These are phyloP conservation scores for Jordanella pulchra DNA, from an alignment of 2,797 vertebrate genomes.

Conservation along the genomic window DNA sequence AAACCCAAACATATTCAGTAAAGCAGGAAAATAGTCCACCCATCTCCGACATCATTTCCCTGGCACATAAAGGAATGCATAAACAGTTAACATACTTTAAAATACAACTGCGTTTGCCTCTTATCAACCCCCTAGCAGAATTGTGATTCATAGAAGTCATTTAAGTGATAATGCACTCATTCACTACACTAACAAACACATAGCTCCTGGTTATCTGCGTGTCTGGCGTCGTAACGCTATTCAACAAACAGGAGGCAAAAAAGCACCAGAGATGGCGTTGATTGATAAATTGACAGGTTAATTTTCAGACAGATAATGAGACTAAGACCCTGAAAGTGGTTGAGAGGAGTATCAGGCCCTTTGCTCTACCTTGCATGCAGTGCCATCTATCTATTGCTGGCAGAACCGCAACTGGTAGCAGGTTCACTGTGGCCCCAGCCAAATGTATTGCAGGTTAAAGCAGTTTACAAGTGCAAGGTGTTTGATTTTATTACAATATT, in stretches of 20 bases:
- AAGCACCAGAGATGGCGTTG: conserved; percentile 95
- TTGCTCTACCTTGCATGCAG: conserved; percentile 92
- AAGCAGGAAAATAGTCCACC: conserved; percentile 45
- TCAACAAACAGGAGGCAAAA: conserved; percentile 82
- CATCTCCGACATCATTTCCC: conserved; percentile 67
- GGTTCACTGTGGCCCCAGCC: conserved; percentile 59
- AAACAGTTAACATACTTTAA: conserved; percentile 72
- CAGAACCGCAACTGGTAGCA: conserved; percentile 83
- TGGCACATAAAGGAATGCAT: conserved; percentile 72
- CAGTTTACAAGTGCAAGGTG: conserved; percentile 38
- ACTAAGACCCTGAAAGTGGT: conserved; percentile 89
- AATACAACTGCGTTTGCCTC: conserved; percentile 77
- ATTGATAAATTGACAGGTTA: conserved; percentile 99
- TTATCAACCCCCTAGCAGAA: conserved; percentile 94
- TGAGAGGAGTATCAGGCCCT: conserved; percentile 68
- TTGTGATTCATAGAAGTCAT: conserved; percentile 99
- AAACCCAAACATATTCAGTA: conserved; percentile 38
- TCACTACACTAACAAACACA: conserved; percentile 95
- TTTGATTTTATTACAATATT: conserved; percentile 25
- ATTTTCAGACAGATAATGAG: conserved; percentile 99
- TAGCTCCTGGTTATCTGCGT: conserved; percentile 94
- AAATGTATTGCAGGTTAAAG: conserved; percentile 59
- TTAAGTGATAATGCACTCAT: conserved; percentile 99
- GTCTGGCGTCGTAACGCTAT: conserved; percentile 86
- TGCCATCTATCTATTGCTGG: conserved; percentile 94